Percentiles rank a stretch among this genome's conserved stretches.
These are phyloP conservation scores for Palythoa grandis DNA, from an alignment of 92 coral and sea anemone species.

Conservation along the genomic window DNA sequence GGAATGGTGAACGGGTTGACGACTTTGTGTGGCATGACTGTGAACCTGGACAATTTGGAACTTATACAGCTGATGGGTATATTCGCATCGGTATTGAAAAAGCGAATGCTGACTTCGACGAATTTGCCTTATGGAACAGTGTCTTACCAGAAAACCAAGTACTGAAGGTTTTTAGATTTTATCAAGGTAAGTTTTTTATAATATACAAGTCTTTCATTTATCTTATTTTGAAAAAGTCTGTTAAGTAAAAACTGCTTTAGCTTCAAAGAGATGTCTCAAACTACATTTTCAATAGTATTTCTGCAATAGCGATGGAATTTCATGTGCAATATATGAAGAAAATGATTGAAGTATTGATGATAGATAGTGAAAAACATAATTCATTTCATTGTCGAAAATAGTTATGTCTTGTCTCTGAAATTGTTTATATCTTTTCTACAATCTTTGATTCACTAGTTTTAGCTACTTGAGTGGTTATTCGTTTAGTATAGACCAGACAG, in stretches of 20 bases:
- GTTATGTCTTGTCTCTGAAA: no score
- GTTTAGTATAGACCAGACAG: no score
- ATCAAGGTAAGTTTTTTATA: slow-evolving; percentile 2
- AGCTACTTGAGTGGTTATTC: no score
- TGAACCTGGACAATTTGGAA: not conserved
- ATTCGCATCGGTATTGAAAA: not conserved
- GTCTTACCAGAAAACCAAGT: slow-evolving; percentile 6
- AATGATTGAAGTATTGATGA: no score
- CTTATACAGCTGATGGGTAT: not conserved
- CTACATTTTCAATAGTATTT: no score
- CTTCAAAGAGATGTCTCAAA: not conserved
- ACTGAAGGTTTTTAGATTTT: not conserved
- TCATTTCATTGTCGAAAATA: no score
- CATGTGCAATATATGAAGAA: no score
- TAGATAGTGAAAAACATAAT: no score
- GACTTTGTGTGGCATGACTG: slow-evolving; percentile 17
- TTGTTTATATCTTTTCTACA: no score
- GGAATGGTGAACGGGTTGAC: slow-evolving; percentile 11
- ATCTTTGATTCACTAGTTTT: no score
- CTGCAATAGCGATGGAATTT: no score
- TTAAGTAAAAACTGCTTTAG: not conserved
- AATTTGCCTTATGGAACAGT: slow-evolving; percentile 18
- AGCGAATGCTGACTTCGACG: slow-evolving; percentile 31
- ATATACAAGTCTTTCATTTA: not conserved
- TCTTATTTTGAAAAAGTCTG: not conserved